Base-by-base conservation (phyloP, 37 sponge, comb jelly and placozoan species). In the Haliclona indistincta region DNA sequence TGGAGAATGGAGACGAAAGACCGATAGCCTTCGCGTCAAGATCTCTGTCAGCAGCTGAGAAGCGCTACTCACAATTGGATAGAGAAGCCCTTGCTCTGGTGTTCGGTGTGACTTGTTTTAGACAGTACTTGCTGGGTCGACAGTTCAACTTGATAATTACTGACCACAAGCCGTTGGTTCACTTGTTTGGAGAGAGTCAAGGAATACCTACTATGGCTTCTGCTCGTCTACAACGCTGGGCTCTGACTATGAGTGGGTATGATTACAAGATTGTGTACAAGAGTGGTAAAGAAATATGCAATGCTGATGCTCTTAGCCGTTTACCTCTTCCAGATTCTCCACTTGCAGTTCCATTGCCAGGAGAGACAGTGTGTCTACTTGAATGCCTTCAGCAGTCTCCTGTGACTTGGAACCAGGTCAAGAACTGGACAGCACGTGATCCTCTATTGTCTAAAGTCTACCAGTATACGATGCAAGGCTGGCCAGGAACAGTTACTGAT, bases 291-390 rank as follows among this genome's bases (percentile, higher is more conserved):
- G 63, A 58, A 17, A 38, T 45, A 38, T 40, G 33, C 61, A 74
- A 74, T 11, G 75, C 75, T 30, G 79, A 78, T 63, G 56, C 39
- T 26, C 32, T 78, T 17, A 78, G 79, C 39, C 54, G 69, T 13
- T 58, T 78, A 36, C 79, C 79, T 15, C 69, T 68, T 26, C 79
- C 79, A 8, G 60, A 67, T 17, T 67, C 23, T 40, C 56, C 79
- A 29, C 35, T 30, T 34, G 69, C 29, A 11, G 58, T 68, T 38
- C 56, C 68, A 42, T 33, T 40, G 25, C 79, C 79, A 5, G 69
- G 56, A 28, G 70, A 68, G 61, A 78, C 55, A 23, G 34, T 53
- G 13, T 40, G 44, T 10, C 39, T 54, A 22, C 17, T 67, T 13
- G 45, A 54, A 38, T 55, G 22, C 13, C 60, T 65, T 11, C 49